Percentiles rank a stretch among this genome's conserved stretches.
phyloP scores from a whole-genome alignment of 2,113 vertebrate genomes.

The Bujurquina vittata region DNA sequence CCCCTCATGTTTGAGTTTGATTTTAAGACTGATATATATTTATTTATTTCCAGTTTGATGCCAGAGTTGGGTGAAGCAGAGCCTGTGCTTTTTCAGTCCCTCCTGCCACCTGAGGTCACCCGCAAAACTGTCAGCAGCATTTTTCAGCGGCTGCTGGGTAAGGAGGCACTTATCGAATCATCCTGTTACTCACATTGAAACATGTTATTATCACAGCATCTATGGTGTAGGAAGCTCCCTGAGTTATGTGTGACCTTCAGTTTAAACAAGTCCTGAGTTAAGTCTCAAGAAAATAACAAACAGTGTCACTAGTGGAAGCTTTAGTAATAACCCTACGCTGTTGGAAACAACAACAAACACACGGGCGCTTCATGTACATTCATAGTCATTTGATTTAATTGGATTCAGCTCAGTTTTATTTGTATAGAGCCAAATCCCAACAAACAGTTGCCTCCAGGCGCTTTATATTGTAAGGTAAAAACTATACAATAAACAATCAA shows the following conservation, averaged over 20 bases:
- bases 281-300: neutral
- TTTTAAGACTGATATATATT: neutral
- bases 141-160: constrained; percentile 70
- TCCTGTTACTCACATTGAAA: constrained; percentile 9
- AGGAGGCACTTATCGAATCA: neutral
- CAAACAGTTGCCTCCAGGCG: no score
- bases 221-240: neutral
- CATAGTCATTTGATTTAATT: neutral
- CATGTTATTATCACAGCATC: neutral
- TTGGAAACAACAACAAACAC: neutral
- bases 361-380: neutral
- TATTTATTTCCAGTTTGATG: constrained; percentile 20
- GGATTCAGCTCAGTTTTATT: no score
- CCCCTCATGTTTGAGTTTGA: neutral
- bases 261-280: neutral
- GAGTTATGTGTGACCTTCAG: neutral
- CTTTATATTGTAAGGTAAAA: no score
- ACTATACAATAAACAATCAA: no score
- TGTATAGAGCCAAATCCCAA: no score
- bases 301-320: neutral
- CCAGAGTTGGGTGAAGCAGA: neutral
- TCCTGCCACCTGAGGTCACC: constrained; percentile 44
- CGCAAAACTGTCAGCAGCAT: constrained; percentile 56
- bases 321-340: neutral
- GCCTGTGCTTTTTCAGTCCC: constrained; percentile 49